Base-by-base conservation (phyloP, 2,888 invertebrate genomes). In the Rambutsinella grinnellia region DNA sequence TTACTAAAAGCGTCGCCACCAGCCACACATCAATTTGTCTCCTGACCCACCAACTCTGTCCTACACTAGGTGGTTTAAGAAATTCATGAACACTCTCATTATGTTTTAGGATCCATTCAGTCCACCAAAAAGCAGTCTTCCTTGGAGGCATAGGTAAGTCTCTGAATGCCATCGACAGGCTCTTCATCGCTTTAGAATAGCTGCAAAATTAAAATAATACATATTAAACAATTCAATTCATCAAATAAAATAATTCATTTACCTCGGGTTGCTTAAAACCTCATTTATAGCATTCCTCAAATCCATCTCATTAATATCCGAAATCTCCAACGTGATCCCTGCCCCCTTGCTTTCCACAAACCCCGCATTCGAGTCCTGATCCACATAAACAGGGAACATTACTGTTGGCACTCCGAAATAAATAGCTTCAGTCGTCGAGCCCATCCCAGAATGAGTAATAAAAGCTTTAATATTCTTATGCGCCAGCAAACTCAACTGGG, bases 361-460 rank as follows among this genome's bases (percentile, higher is more conserved):
- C 15, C 66, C 67, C 0, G 78, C 80, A 60, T 82, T 82, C 26
- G 70, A 74, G 61, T 81, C 80, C 58, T 82, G 82, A n/a, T 82
- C 82, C 0, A 70, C 81, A 46, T 80, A 77, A 2, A 80, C 24
- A 1, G 80, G 80, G 1, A 78, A 28, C 1, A 44, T 44, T 24
- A 80, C 79, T 5, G 81, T 0, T 3, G 81, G 83, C 2, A 83
- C 80, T 3, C 26, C 54, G 51, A 61, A 54, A 21, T 61, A 76
- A 15, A 79, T 67, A 0, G 81, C 77, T 66, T 83, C 82, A 21
- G 77, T 72, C 10, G 68, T 72, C 17, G 76, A 75, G 0, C 78
- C 65, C 28, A 82, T 56, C 49, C 82, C 81, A 19, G 68, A 66
- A 44, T 82, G 81, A 0, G 79, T 77, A 15, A 81, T 75, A 51